Evolutionary conservation across 2,113 vertebrate species (phyloP), one percentile per base, ranked within the genome.

Genomic region (Toxotes chatareus): DNA sequence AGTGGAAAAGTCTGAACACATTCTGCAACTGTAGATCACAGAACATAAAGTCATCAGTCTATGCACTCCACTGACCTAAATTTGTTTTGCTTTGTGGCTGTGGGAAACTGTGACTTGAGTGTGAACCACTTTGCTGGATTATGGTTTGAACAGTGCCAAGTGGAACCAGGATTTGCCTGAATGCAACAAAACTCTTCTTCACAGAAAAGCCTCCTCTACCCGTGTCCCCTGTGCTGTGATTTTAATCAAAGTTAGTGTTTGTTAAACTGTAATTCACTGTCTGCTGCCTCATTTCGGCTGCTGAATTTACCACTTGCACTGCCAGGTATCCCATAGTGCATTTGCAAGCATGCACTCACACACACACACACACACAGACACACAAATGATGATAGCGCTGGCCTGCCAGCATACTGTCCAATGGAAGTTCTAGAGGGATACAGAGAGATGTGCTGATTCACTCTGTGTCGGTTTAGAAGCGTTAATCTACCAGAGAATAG

Each of bases 371-470:
- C 74, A 73, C n/a, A 55, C 40, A 64, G 42, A 60, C 65, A 84
- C 70, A 64, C 60, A 86, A 76, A 79, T 69, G 63, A 85, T 88
- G 82, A 84, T 60, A 80, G 49, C 53, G 38, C 59, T 55, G 47
- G 63, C 61, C 46, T 11, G 69, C 60, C 34, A 44, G 55, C 23
- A 17, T 49, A 42, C 67, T 82, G 62, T 65, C 73, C 55, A 56
- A 5, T 76, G 74, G 79, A 87, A 88, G 87, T 78, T 90, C 81
- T 61, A 88, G 72, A 69, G 75, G 74, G 67, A 86, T 74, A 85
- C 79, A 90, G 87, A 94, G 83, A 88, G 90, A 95, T 94, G 71
- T 95, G 95, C 95, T 95, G 95, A 96, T 91, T 95, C 95, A 95
- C 86, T 91, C 85, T 80, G 87, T 87, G 83, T 80, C n/a, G 88